A percentile compares a stretch with the other conserved stretches of the same genome.
Evolutionary conservation across 2,888 invertebrate genomes (phyloP).

Genomic region (Thysanoteuthis rhombus): DNA sequence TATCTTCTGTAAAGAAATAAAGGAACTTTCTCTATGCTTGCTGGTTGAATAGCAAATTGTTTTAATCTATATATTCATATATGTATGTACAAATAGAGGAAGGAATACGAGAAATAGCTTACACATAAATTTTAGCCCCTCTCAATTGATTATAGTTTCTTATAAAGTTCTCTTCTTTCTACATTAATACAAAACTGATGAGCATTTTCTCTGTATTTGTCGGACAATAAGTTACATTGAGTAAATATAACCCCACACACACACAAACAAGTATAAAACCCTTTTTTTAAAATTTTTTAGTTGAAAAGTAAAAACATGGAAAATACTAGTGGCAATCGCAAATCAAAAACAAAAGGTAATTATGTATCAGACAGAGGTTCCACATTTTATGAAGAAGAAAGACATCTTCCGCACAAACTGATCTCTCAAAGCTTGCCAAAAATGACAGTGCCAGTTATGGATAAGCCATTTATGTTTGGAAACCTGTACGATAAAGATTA

Average conservation of each 20-base stretch:
- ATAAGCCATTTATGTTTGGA: background rate
- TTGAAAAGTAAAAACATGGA: background rate
- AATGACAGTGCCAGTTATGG: background rate
- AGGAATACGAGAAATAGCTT: background rate
- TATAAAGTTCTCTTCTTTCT: background rate
- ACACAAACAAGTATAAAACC: background rate
- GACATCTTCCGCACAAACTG: background rate
- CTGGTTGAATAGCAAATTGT: background rate
- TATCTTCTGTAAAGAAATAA: background rate
- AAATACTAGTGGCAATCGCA: background rate
- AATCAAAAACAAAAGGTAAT: background rate
- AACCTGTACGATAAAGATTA: constrained; percentile 15
- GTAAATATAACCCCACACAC: background rate
- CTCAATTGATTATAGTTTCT: background rate
- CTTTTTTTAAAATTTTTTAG: background rate
- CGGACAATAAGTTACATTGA: background rate
- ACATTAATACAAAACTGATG: background rate
- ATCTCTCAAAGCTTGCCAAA: background rate
- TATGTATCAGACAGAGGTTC: background rate
- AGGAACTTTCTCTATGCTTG: background rate
- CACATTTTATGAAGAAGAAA: background rate
- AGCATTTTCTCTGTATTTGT: background rate
- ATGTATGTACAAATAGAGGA: background rate
- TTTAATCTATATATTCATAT: background rate
- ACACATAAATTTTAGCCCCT: too few relatives aligned